Base-by-base conservation (phyloP, 2,797 vertebrate genomes). In the Ataeniobius toweri region DNA sequence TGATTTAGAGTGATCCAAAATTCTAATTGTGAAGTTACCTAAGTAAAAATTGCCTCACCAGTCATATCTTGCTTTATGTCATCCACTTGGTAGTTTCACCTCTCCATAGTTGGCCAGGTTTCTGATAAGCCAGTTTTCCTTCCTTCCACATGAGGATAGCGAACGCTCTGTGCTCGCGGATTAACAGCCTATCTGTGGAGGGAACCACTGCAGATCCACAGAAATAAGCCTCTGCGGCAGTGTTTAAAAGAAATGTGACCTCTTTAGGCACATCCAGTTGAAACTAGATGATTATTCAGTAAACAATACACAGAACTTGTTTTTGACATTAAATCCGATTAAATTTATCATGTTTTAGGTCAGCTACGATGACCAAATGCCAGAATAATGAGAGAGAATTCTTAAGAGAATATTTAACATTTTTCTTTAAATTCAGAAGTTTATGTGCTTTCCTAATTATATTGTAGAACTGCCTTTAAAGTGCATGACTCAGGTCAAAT, bases 51-150 rank as follows among this genome's bases (percentile, higher is more conserved):
- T 55, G 81, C 84, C 80, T 86, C 90, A 59, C 89, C 88, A 28
- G 75, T 77, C 79, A 82, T 84, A 84, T 85, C 85, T 86, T 90
- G 86, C 83, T 90, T 93, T 93, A 94, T 89, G 86, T 90, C 84
- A 91, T 86, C n/a, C 82, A 59, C 46, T 63, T 51, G 86, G 86
- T 80, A 93, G 95, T 95, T 94, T 96, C 94, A 80, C 92, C 93
- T 87, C 80, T 87, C 95, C 94, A 92, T 95, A 93, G 95, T 94
- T 92, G 94, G 93, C 86, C 77, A 58, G 76, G 90, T 94, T 94
- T 93, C 91, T 93, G 95, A 96, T 96, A 94, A 95, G 94, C 91
- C 91, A 93, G 93, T 94, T 95, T 91, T 92, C 89, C 90, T 93
- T 94, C 92, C 93, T 93, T 92, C 89, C 91, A 89, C 78, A n/a